Evolutionary conservation across 2,888 invertebrate species (phyloP), one percentile per base, ranked within the genome.

Genomic region (Sylvicola cinctus): DNA sequence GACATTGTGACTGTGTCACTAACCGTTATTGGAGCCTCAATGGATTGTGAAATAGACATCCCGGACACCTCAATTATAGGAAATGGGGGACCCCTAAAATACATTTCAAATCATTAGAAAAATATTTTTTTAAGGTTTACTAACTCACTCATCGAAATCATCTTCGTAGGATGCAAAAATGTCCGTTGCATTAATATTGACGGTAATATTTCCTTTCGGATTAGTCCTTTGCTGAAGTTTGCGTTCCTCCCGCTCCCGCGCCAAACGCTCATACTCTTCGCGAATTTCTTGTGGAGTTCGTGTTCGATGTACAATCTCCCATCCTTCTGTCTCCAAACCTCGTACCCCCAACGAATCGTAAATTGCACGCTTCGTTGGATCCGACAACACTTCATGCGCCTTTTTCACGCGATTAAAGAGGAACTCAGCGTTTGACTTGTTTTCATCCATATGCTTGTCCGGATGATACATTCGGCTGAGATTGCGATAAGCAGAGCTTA

Each of bases 391-490:
- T 70, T 95, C 91, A 58, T 96, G 88, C 0, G 95, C 95, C 47
- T 74, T 75, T 52, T 93, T 91, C 0, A 84, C 79, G 55, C 85
- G 80, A 52, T 84, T 85, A 52, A 98, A 98, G 47, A 96, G 65
- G 39, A 75, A 60, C 56, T 93, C 90, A 0, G 96, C 96, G 60
- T 88, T 81, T 49, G 72, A 73, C 54, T 90, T 88, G 44, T 74
- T 72, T 1, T 65, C 67, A 49, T 90, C 81, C 11, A 70, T 62
- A 59, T 98, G 95, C 58, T 95, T 93, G 51, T 98, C 96, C 1
- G 98, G 96, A 57, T 98, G 98, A 51, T 91, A 96, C 46, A 90
- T 72, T 42, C 79, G 73, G 45, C 93, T 93, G 36, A 91, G 71
- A 35, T 81, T 72, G 39, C 93, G 70, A 54, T 93, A 98, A 2